Evolutionary conservation across 2,888 invertebrate species (phyloP).

Genomic region (Patella ulyssiponensis): DNA sequence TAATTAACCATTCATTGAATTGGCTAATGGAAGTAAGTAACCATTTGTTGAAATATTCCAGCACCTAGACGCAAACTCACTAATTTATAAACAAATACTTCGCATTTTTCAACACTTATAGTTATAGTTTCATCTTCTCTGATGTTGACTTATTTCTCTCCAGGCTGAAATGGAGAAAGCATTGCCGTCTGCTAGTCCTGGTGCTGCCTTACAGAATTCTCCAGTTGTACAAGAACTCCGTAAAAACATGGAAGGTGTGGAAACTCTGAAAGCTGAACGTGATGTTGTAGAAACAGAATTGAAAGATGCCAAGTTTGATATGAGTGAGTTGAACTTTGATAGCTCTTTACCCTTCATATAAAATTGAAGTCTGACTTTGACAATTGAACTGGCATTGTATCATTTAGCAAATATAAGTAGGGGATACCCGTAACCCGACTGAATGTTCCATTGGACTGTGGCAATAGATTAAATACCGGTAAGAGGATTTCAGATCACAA

Average conservation of each 20-base stretch:
- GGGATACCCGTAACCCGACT: no score
- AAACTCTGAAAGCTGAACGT: constrained; percentile 88
- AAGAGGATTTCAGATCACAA: no score
- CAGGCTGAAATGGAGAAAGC: constrained; percentile 66
- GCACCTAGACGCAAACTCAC: no score
- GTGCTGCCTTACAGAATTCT: constrained; percentile 74
- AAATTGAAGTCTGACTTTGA: no score
- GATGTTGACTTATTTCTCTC: constrained; percentile 18
- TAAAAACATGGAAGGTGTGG: constrained; percentile 86
- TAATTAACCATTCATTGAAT: no score
- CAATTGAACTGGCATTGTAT: no score
- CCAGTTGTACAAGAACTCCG: constrained; percentile 80
- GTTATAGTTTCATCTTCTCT: not conserved
- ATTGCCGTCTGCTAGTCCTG: constrained; percentile 73
- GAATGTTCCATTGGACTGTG: no score
- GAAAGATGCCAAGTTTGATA: constrained; percentile 84
- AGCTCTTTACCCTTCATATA: no score
- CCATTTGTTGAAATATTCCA: no score
- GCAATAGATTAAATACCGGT: no score
- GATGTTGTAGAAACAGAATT: constrained; percentile 91
- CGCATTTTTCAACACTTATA: not conserved
- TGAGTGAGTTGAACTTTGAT: constrained; percentile 75
- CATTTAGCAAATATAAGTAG: no score
- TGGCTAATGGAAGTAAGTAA: no score
- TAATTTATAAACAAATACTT: not conserved